phyloP scores from a whole-genome alignment of 2,113 vertebrate genomes.

The Physeter macrocephalus region DNA sequence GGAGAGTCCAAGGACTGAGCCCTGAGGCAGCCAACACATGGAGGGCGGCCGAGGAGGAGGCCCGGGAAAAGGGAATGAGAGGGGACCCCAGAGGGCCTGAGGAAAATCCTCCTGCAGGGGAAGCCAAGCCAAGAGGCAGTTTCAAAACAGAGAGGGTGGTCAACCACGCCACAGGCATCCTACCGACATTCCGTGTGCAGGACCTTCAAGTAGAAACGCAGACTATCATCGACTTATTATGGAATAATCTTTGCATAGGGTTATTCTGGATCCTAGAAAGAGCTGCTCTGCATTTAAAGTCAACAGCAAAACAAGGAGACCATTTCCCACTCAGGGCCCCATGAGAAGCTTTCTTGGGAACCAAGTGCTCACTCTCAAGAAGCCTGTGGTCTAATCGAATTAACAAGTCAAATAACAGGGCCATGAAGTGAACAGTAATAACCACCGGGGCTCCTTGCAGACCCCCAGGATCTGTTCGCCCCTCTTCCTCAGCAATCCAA shows the following conservation, averaged over 20 bases:
- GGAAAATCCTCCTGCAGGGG: not conserved
- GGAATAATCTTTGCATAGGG: not conserved
- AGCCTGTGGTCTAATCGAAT: not conserved
- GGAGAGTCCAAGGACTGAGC: not conserved
- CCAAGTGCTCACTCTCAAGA: not conserved
- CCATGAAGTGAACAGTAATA: not conserved
- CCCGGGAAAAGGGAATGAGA: not conserved
- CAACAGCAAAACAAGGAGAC: not conserved
- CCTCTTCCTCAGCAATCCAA: not conserved
- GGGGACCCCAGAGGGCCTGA: not conserved
- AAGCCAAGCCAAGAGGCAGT: not conserved
- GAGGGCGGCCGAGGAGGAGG: not conserved
- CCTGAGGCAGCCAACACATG: not conserved
- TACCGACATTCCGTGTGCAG: rapidly evolving
- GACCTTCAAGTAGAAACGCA: not conserved
- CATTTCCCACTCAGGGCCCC: not conserved
- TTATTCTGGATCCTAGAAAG: not conserved
- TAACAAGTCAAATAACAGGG: not conserved
- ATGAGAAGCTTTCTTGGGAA: not conserved
- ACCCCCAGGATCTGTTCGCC: not conserved
- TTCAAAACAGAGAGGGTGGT: not conserved
- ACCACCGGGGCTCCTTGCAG: not conserved
- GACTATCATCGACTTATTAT: not conserved
- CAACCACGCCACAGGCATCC: not conserved
- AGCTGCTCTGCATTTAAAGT: not conserved